Evolutionary conservation across 2,113 vertebrate genomes (phyloP), one percentile per base, ranked within the genome.

Genomic region (Anguilla rostrata): DNA sequence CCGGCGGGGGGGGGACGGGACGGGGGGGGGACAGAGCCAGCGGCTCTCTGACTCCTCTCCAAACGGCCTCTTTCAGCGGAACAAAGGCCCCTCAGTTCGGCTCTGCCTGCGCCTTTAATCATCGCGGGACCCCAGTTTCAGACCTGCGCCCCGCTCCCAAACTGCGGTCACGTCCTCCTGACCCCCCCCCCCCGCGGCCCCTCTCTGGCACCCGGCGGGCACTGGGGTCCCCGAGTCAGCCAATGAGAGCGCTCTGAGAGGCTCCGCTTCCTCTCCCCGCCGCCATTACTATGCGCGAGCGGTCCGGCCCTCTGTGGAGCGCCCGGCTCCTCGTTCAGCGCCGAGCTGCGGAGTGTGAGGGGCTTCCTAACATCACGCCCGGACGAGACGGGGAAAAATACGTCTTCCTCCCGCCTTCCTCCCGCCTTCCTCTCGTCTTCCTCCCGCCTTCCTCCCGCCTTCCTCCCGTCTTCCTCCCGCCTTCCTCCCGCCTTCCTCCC

Each of bases 321-420:
- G 56, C 60, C 22, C 18, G 71, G 39, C 63, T 71, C 39, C 78
- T 88, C 75, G 84, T 88, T 86, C 83, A 78, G n/a, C 75, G 63
- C 78, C 85, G 83, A 80, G 41, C 34, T 49, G 56, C 39, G n/a
- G 26, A 53, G 60, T 75, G 85, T 81, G 89, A 91, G 84, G 84
- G 57, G 83, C 87, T 89, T 91, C 89, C 86, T 84, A 90, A 87
- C 87, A 86, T 90, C 86, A 90, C 87, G 8, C 88, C 88, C 88
- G 60, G 87, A 89, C 89, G 85, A 92, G 89, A 90, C 85, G 84
- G 81, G 5, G 49, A 86, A 90, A 86, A 86, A 90, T 87, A 87
- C 89, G 9, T 2, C 43, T 46, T 46, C 43, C 43, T 46, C 34
- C 34, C 1, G 34, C 34, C 34, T 34, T 34, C 34, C 78, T 26